phyloP scores from a whole-genome alignment of 1,140 invertebrate species.

The Monomorium pharaonis region DNA sequence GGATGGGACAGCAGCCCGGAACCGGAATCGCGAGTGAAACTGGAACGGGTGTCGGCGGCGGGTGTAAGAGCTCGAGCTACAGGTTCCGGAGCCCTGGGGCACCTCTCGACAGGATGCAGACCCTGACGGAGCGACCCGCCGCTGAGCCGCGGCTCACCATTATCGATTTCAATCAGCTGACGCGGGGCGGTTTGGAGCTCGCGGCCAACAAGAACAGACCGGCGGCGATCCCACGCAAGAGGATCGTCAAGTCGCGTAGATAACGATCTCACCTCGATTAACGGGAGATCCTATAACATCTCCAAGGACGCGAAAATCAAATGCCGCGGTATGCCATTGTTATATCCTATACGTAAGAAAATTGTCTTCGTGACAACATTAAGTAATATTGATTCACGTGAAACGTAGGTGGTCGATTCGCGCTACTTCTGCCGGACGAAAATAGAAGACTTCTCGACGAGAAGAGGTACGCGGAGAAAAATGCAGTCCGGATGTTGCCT shows the following conservation, averaged over 20 bases:
- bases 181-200: constrained; percentile 86
- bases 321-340: not conserved
- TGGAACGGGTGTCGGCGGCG: constrained; percentile 71
- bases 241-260: constrained; percentile 52
- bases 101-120: constrained; percentile 69
- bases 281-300: no score
- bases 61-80: constrained; percentile 80
- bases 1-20: constrained; percentile 74
- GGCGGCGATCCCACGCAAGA: constrained; percentile 59
- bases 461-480: not conserved
- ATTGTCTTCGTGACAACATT: not conserved
- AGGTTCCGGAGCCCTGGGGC: constrained; percentile 82
- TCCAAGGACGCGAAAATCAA: not conserved
- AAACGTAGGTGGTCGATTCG: not conserved
- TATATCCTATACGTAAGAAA: not conserved
- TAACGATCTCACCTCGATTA: constrained; percentile 36
- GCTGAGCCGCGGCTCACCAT: constrained; percentile 88
- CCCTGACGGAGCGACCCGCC: constrained; percentile 55
- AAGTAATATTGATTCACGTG: not conserved
- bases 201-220: constrained; percentile 76
- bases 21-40: constrained; percentile 70
- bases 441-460: not conserved
- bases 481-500: not conserved
- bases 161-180: constrained; percentile 90
- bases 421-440: constrained; percentile 1